Evolutionary conservation across 2,888 invertebrate species (phyloP).

Genomic region (Dicycla oo): DNA sequence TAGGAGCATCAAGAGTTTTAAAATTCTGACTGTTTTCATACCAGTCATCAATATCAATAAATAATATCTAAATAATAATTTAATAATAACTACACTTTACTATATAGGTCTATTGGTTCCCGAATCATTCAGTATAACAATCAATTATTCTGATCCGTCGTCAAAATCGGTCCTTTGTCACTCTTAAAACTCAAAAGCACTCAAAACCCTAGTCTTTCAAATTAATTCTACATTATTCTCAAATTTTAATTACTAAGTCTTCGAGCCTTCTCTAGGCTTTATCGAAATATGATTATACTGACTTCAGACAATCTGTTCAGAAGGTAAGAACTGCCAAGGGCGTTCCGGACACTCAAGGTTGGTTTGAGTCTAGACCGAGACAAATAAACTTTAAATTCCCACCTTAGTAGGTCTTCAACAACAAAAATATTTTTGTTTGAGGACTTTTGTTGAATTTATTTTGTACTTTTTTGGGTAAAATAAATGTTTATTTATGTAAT

Average conservation of each 20-base stretch:
- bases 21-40: too few relatives aligned
- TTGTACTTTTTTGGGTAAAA: conserved; percentile 30
- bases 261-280: conserved; percentile 21
- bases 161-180: conserved; percentile 42
- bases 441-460: conserved; percentile 24
- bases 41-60: neutral
- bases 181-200: conserved; percentile 33
- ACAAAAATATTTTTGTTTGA: conserved; percentile 33
- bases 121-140: conserved; percentile 29
- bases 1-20: neutral
- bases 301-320: conserved; percentile 57
- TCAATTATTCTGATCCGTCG: conserved; percentile 41
- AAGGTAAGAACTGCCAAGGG: conserved; percentile 58
- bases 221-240: conserved; percentile 44
- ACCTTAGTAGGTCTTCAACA: conserved; percentile 4
- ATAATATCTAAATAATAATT: too few relatives aligned
- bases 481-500: neutral
- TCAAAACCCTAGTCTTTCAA: conserved; percentile 42
- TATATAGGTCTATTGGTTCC: neutral
- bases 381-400: conserved; percentile 34
- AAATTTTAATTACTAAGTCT: conserved; percentile 55
- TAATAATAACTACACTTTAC: neutral
- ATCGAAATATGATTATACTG: conserved; percentile 57
- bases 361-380: conserved; percentile 41
- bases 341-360: conserved; percentile 64